Evolutionary conservation across 2,888 invertebrate species (phyloP), one percentile per base, ranked within the genome.

Genomic region (Cynaeus angustus): DNA sequence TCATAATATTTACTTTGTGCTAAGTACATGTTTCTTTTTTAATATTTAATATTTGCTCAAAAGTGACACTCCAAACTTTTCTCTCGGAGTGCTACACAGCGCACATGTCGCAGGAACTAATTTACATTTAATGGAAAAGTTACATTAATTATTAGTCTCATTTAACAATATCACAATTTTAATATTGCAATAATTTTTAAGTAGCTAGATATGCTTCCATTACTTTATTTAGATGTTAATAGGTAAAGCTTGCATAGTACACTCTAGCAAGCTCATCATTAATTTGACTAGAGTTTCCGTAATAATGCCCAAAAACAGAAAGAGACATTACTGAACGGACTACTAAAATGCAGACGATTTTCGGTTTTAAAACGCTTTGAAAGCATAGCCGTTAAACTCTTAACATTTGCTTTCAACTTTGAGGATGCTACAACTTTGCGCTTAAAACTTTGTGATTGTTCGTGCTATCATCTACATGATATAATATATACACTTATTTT

Each of bases 91-190:
- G 55, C 66, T 66, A 64, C 56, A 68, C 67, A 68, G 69, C 71
- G 68, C 70, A 70, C 68, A 72, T 67, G 67, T 67, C 72, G 68
- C 72, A 84, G 83, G 83, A 84, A 84, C 83, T 84, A 84, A 83
- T 80, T 77, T 81, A 80, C 79, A 81, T 79, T 81, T 80, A 82
- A 82, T 83, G 82, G 83, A 82, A 84, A 82, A 82, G 77, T 82
- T 79, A 81, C 76, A 78, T 79, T 80, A 81, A 80, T 82, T 81
- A 82, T 83, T 83, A 85, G 84, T 84, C 84, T 85, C 83, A 84
- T 84, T 83, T 82, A 83, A 84, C 83, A 81, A 84, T 85, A 85
- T 85, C 85, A 85, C 85, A 85, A 85, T 83, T 84, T 83, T 78
- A 81, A 84, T 85, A 85, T 85, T 85, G 85, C 85, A 85, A 85